Evolutionary conservation across 92 coral and sea anemone species (phyloP), one percentile per base, ranked within the genome.

Genomic region (Epizoanthus scotinus): DNA sequence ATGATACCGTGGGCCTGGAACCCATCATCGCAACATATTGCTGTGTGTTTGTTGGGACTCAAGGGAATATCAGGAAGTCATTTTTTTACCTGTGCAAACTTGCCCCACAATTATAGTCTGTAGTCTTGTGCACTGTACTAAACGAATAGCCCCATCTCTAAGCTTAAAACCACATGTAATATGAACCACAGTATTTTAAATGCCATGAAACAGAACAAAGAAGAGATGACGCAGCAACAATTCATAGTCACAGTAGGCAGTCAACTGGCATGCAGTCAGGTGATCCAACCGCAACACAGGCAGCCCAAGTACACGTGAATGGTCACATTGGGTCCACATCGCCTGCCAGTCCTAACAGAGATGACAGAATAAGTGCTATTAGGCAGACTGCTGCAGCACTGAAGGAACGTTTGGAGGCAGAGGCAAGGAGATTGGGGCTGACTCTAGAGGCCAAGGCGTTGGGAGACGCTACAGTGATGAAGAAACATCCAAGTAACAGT

Each of bases 381-480:
- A 87, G 84, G 55, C 89, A 89, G 36, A 96, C 98, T 0, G 99
- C 99, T 19, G 91, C 95, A 26, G 92, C 89, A 21, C 91, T 96
- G 8, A 94, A 91, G 71, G 85, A 91, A n/a, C 91, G 99, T 15
- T 91, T 96, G 61, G 93, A 91, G 64, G 70, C 94, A 56, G 98
- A 93, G 47, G 98, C 99, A 5, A 82, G 82, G 70, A 87, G 98
- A 75, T 94, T 96, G 54, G 95, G 99, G 0, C 83, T 92, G 18
- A 78, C 90, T n/a, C 57, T 92, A 34, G 86, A 77, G 26, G 56
- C 88, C 26, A 56, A 72, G 24, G 89, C 86, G 3, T 70, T 62
- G 38, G 80, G 85, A 25, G 83, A 86, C 12, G 72, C 69, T 38
- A 85, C 52, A 4, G 85, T 66, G 47, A 26, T 73, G 36, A 81